Evolutionary conservation across 2,797 vertebrate species (phyloP), one percentile per base, ranked within the genome.

Genomic region (Syndactyla subalaris): DNA sequence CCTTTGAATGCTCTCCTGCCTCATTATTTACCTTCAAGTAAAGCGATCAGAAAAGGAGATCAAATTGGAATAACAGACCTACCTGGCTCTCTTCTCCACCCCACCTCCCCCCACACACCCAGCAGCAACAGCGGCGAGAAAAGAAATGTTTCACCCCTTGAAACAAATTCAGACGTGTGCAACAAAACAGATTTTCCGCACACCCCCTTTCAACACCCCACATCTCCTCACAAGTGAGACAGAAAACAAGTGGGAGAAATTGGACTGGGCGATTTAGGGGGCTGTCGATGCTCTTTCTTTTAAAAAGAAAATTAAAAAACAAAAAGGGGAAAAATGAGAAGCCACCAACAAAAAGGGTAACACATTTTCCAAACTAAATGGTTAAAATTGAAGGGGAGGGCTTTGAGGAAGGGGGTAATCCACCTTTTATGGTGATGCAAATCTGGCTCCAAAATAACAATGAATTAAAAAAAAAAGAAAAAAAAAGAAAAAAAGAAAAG

Each of bases 201-300:
- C 72, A 70, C 39, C 94, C 97, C 80, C 80, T 92, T 93, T 96
- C 93, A 89, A 96, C 96, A 92, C 88, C 80, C 77, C 94, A 75
- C 66, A 86, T 93, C 81, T 93, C 83, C 89, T 91, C 70, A 39
- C 81, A 87, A 91, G 81, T 96, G 85, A 92, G 46, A 80, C 65
- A 80, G 85, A 86, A 85, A 94, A 85, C 85, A 90, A 94, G 46
- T 43, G 74, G 87, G 58, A 86, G 66, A 78, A 89, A 92, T 39
- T 83, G 80, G 85, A 95, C 88, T 46, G 90, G 94, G 85, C 23
- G 19, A 94, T 72, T 68, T 75, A 65, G 39, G 88, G 29, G 6
- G 32, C 24, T 72, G 49, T 32, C 74, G 45, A 61, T 83, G 41
- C 4, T 68, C 72, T 76, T 73, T 70, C 34, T 36, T 65, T 62